Evolutionary conservation across 2,888 invertebrate genomes (phyloP).

Genomic region (Erebia ligea): DNA sequence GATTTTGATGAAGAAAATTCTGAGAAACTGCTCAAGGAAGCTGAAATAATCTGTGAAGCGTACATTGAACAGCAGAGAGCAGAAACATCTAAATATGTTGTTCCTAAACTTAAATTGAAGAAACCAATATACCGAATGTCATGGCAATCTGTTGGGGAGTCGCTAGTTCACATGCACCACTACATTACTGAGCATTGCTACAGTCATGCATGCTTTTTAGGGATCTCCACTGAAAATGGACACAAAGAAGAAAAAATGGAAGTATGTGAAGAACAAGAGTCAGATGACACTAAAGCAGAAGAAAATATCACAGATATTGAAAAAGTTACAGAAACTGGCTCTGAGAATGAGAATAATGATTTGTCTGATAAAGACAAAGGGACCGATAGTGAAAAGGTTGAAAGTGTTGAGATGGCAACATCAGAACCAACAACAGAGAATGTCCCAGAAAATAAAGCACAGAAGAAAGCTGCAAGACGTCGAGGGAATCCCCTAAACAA

Average conservation of each 20-base stretch:
- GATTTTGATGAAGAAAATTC: constrained; percentile 80
- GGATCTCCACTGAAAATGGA: constrained; percentile 65
- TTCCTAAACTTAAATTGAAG: constrained; percentile 82
- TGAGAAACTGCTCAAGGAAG: constrained; percentile 82
- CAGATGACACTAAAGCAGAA: constrained; percentile 55
- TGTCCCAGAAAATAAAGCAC: constrained; percentile 65
- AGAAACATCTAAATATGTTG: constrained; percentile 76
- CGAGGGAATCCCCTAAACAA: constrained; percentile 88
- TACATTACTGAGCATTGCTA: constrained; percentile 84
- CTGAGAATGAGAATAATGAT: constrained; percentile 71
- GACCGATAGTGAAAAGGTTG: constrained; percentile 62
- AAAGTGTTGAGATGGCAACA: constrained; percentile 51
- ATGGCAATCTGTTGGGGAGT: constrained; percentile 87
- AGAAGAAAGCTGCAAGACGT: constrained; percentile 83
- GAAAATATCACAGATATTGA: constrained; percentile 53
- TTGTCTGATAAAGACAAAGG: constrained; percentile 72
- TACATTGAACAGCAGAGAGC: constrained; percentile 80
- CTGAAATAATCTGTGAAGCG: constrained; percentile 78
- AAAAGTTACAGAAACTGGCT: constrained; percentile 58
- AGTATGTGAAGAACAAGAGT: constrained; percentile 63
- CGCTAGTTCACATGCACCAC: constrained; percentile 85
- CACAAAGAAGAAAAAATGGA: constrained; percentile 59
- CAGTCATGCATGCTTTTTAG: constrained; percentile 79
- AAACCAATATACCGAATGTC: constrained; percentile 83
- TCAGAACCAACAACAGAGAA: constrained; percentile 53